Evolutionary conservation across 2,113 vertebrate species (phyloP).

Genomic region (Onychostoma macrolepis): DNA sequence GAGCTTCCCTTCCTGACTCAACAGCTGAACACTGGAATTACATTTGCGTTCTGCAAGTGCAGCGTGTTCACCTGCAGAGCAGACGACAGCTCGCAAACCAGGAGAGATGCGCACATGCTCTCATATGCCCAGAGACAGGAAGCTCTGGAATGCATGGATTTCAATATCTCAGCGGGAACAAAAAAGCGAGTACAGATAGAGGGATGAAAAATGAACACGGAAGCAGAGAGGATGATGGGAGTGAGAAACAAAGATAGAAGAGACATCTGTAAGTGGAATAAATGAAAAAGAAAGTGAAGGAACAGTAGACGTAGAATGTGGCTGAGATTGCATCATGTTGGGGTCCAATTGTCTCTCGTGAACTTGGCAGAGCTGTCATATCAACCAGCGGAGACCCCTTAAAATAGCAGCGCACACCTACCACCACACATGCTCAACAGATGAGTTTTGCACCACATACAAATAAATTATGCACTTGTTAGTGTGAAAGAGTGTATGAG

Average conservation of each 20-base stretch:
- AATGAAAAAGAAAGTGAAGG: neutral
- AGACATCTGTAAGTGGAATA: neutral
- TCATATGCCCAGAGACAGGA: conserved; percentile 6
- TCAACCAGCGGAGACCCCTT: neutral
- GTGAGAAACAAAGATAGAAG: conserved; percentile 20
- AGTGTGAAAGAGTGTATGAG: neutral
- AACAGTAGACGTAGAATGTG: neutral
- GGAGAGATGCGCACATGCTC: neutral
- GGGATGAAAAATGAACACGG: neutral
- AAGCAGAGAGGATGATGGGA: neutral
- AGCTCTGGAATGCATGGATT: conserved; percentile 6
- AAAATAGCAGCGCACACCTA: neutral
- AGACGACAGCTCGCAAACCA: neutral
- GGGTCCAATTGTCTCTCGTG: neutral
- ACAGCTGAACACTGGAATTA: conserved; percentile 45
- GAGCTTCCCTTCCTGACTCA: conserved; percentile 42
- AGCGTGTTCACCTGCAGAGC: conserved; percentile 36
- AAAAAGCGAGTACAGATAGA: neutral
- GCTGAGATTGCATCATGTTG: conserved; percentile 3
- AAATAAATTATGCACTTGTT: neutral
- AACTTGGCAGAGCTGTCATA: neutral
- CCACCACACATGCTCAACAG: neutral
- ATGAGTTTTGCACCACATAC: neutral
- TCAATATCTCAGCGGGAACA: conserved; percentile 19
- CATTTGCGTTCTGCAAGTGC: conserved; percentile 34